Base-by-base conservation (phyloP, 2,888 invertebrate species). In the Spilosoma lubricipeda region DNA sequence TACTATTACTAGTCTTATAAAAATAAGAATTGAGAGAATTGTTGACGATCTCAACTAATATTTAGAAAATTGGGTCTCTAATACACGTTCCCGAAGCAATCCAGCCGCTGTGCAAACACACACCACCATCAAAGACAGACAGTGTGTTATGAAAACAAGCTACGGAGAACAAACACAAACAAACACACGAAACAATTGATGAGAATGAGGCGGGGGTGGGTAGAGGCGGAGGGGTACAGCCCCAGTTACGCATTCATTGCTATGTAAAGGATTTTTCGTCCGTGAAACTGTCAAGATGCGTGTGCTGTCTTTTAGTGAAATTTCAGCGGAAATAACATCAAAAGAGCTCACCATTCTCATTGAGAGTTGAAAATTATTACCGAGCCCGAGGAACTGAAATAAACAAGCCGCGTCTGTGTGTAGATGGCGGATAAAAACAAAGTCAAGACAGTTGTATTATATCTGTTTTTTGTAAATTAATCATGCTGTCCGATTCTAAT, bases 121-220 rank as follows among this genome's bases (percentile, higher is more conserved):
- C 89, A 87, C 84, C 87, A 88, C 91, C 93, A 92, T 94, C 94
- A 94, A 94, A 95, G 93, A 93, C 94, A 93, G 92, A 92, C 93
- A 92, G 87, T 90, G 88, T 94, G 94, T 94, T 95, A 95, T 94
- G 94, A 95, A 94, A 95, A 95, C 95, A 95, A 93, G 92, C 93
- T 92, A 88, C 92, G 89, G 87, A 90, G 91, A 93, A 92, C 92
- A 94, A 94, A 94, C 93, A 93, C 91, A 93, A 93, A 93, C 93
- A 94, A 92, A 93, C 93, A 93, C 87, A 90, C 88, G 90, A 92
- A 93, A 94, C 95, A 95, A 95, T 95, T 93, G 94, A 94, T 91
- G 93, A 93, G 92, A 91, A 90, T 88, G 90, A 87, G 88, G 88
- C 86, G 86, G 83, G 88, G 80, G 85, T 81, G 82, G 77, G 80